Conservation (phyloP, 2,888 invertebrate species). For the Synergus umbraculus region DNA sequence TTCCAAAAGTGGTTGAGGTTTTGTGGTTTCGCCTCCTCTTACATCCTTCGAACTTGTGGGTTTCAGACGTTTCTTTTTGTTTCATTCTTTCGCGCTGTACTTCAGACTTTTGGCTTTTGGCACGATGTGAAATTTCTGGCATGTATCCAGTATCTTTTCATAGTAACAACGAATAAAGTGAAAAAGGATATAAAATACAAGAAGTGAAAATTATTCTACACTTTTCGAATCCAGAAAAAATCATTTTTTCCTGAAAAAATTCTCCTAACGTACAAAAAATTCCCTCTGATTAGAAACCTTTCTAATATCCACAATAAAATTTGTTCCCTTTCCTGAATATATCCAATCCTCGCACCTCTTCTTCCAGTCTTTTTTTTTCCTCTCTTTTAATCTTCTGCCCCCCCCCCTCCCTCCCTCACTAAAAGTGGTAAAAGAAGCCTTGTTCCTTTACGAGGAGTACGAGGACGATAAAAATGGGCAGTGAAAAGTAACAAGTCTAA, state of each 20-base stretch:
- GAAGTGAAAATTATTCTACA: not conserved
- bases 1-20: conserved; percentile 17
- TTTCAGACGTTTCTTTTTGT: conserved; percentile 6
- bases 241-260: not conserved
- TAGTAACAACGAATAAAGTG: not conserved
- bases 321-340: conserved; percentile 49
- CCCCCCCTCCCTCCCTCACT: not conserved
- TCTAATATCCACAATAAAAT: conserved; percentile 35
- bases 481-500: conserved; percentile 66
- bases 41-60: conserved; percentile 10
- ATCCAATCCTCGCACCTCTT: conserved; percentile 43
- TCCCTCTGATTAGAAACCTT: not conserved
- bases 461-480: conserved; percentile 68
- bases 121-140: not conserved
- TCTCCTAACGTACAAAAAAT: not conserved
- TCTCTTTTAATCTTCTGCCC: conserved; percentile 38
- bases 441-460: conserved; percentile 59
- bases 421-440: conserved; percentile 15
- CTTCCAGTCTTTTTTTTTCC: conserved; percentile 6
- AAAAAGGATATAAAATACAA: not conserved
- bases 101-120: conserved; percentile 8
- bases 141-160: conserved; percentile 4
- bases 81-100: not conserved
- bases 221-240: not conserved
- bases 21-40: not conserved